These are phyloP conservation scores for Aphidius gifuensis DNA, from an alignment of 1,140 invertebrate genomes.

Conservation along the genomic window DNA sequence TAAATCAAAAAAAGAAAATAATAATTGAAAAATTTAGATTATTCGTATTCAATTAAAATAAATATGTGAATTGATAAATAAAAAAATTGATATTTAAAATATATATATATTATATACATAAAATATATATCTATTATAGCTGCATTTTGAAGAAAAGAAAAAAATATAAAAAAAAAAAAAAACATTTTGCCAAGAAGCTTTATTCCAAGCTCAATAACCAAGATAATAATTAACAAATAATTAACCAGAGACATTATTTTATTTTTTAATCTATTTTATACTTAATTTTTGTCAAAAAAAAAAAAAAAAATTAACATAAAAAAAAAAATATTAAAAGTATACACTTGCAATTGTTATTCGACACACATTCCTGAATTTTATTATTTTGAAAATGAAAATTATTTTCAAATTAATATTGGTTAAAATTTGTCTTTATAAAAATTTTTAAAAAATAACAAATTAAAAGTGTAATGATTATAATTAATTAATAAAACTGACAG, in stretches of 20 bases:
- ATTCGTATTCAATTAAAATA: no score
- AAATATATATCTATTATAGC: no score
- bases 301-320: background rate
- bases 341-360: constrained; percentile 23
- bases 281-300: background rate
- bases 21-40: no score
- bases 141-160: no score
- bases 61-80: no score
- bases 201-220: no score
- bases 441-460: background rate
- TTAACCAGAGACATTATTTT: constrained; percentile 12
- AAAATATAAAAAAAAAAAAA: no score
- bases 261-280: constrained; percentile 11
- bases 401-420: background rate
- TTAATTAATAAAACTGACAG: constrained; percentile 1
- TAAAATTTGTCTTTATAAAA: constrained; percentile 7
- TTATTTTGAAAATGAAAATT: constrained; percentile 8
- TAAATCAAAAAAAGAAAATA: no score
- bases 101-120: no score
- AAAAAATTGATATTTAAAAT: no score
- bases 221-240: constrained; percentile 13
- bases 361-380: constrained; percentile 24
- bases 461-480: constrained; percentile 7
- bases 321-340: no score
- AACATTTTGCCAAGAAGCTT: background rate